Percentiles rank a stretch among this genome's conserved stretches.
phyloP scores from a whole-genome alignment of 2,797 vertebrate genomes.

The Gobio occitaniae region DNA sequence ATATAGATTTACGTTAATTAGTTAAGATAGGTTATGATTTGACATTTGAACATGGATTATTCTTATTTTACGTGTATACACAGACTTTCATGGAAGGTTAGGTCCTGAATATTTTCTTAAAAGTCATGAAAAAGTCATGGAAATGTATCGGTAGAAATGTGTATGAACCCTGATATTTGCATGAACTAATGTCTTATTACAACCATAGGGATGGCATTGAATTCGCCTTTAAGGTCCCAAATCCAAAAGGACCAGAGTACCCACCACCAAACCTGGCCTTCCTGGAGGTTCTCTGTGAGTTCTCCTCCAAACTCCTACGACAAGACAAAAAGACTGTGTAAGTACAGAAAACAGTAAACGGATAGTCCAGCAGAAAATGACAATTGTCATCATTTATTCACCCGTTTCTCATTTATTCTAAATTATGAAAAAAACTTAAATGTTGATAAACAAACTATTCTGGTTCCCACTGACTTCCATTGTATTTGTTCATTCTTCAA shows the following conservation, averaged over 20 bases:
- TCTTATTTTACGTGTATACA: too few relatives aligned
- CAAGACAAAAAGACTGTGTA: constrained; percentile 99
- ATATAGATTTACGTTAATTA: too few relatives aligned
- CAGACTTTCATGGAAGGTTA: too few relatives aligned
- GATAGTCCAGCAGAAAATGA: background rate
- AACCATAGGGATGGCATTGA: constrained; percentile 93
- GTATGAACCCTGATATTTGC: background rate
- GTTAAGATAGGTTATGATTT: too few relatives aligned
- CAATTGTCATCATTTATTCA: too few relatives aligned
- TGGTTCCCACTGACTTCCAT: background rate
- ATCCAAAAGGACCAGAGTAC: constrained; percentile 94
- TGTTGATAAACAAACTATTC: background rate
- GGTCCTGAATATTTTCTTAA: too few relatives aligned
- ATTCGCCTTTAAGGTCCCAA: constrained; percentile 98
- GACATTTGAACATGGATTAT: too few relatives aligned
- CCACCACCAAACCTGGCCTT: constrained; percentile 96
- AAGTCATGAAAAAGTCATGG: too few relatives aligned
- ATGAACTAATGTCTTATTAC: constrained; percentile 10
- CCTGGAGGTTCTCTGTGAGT: constrained; percentile 97
- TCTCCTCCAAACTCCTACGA: constrained; percentile 96
- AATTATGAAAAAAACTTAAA: background rate
- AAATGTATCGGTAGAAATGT: too few relatives aligned
- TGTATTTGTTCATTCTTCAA: background rate
- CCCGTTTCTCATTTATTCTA: background rate
- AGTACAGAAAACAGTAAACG: constrained; percentile 67